These are phyloP conservation scores for Julus scandinavius DNA, from an alignment of 2,888 invertebrate genomes.

Conservation along the genomic window DNA sequence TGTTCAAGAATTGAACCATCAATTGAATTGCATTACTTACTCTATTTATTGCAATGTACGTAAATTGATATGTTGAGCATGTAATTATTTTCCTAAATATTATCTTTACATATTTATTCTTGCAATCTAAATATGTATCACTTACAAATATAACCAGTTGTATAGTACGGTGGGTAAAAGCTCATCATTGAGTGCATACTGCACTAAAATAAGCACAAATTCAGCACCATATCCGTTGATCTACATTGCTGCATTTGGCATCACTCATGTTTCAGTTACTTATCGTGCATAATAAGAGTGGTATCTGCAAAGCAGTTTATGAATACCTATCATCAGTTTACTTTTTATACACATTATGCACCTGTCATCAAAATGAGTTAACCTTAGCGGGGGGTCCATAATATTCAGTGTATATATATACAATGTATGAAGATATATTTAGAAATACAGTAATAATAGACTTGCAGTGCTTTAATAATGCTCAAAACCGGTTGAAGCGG, in stretches of 20 bases:
- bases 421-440: too few species aligned
- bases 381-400: neutral
- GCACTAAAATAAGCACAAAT: too few species aligned
- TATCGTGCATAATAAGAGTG: neutral
- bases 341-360: neutral
- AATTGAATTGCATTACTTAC: neutral
- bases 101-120: neutral
- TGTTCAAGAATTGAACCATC: neutral
- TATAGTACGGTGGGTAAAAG: too few species aligned
- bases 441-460: too few species aligned
- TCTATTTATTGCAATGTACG: neutral
- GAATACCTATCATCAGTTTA: neutral
- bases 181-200: too few species aligned
- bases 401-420: too few species aligned
- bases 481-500: too few species aligned
- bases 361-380: constrained; percentile 41
- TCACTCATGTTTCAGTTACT: neutral
- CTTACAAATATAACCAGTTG: neutral
- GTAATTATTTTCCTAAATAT: too few species aligned
- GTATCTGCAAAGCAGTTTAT: neutral
- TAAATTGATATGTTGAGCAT: neutral
- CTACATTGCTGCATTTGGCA: neutral
- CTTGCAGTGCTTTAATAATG: too few species aligned
- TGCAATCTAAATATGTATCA: too few species aligned
- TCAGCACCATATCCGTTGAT: neutral